Evolutionary conservation across 2,888 invertebrate genomes (phyloP).

Genomic region (Linyphia triangularis): DNA sequence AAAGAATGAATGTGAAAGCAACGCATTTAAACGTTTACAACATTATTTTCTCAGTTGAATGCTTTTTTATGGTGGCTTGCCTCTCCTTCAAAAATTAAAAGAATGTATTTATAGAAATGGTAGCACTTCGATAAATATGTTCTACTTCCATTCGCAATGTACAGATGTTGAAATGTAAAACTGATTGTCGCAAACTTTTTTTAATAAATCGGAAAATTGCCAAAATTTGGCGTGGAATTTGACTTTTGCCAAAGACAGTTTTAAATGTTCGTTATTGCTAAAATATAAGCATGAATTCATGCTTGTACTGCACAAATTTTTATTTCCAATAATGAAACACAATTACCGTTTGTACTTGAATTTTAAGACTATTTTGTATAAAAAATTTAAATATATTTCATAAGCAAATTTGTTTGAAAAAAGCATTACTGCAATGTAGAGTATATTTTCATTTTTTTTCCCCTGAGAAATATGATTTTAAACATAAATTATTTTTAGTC

Average conservation of each 20-base stretch:
- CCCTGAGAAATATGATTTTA: background rate
- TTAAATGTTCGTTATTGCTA: constrained; percentile 21
- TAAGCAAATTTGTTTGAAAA: background rate
- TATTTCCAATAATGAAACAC: constrained; percentile 18
- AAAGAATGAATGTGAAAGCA: background rate
- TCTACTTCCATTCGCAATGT: background rate
- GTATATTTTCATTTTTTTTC: background rate
- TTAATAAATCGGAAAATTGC: no score
- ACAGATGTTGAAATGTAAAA: background rate
- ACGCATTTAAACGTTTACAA: background rate
- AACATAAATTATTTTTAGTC: no score
- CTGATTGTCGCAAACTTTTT: background rate
- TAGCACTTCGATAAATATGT: background rate
- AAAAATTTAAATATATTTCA: background rate
- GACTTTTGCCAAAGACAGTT: constrained; percentile 48
- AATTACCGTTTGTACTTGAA: constrained; percentile 60
- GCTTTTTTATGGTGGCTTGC: no score
- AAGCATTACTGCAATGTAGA: background rate
- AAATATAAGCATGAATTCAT: constrained; percentile 11
- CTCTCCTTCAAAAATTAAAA: background rate
- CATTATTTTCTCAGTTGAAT: background rate
- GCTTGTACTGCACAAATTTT: constrained; percentile 35
- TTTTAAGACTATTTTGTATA: constrained; percentile 26
- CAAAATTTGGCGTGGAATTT: constrained; percentile 13
- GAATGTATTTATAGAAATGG: background rate